Conservation (phyloP, 2,797 vertebrate species). For the Pseudochromis fuscus region DNA sequence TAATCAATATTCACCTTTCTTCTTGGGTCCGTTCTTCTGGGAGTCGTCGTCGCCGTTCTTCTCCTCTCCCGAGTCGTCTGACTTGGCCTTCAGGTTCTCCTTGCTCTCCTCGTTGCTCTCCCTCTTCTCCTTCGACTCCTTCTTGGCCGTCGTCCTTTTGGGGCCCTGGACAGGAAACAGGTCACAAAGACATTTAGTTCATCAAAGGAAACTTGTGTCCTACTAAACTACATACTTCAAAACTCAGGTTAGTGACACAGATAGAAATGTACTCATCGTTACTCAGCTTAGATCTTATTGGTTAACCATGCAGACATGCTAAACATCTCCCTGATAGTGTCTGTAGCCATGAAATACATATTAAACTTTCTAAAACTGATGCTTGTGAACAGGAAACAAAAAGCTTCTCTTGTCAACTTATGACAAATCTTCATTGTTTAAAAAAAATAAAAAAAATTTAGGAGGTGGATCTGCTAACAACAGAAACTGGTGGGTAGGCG, state of each 20-base stretch:
- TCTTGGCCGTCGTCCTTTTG: slow-evolving; percentile 89
- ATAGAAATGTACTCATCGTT: neutral
- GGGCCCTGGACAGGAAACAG: slow-evolving; percentile 74
- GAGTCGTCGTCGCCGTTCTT: slow-evolving; percentile 95
- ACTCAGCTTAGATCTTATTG: neutral
- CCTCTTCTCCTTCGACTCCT: slow-evolving; percentile 93
- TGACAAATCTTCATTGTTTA: no score
- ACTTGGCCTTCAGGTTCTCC: slow-evolving; percentile 96
- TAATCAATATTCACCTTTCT: slow-evolving; percentile 88
- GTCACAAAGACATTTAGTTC: neutral
- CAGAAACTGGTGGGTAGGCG: no score
- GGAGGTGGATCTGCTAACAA: no score
- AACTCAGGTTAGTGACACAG: neutral
- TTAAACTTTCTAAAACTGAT: no score
- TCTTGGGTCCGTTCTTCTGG: slow-evolving; percentile 93
- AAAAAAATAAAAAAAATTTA: no score
- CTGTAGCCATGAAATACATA: neutral
- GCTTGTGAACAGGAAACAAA: no score
- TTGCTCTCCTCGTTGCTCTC: slow-evolving; percentile 94
- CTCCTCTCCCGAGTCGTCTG: slow-evolving; percentile 96
- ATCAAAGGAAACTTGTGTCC: neutral
- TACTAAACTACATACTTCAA: neutral
- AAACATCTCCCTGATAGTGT: no score
- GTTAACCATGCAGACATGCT: neutral
- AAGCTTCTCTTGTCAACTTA: no score